Evolutionary conservation across 92 coral and sea anemone genomes (phyloP).

Genomic region (Phenganax marumi): DNA sequence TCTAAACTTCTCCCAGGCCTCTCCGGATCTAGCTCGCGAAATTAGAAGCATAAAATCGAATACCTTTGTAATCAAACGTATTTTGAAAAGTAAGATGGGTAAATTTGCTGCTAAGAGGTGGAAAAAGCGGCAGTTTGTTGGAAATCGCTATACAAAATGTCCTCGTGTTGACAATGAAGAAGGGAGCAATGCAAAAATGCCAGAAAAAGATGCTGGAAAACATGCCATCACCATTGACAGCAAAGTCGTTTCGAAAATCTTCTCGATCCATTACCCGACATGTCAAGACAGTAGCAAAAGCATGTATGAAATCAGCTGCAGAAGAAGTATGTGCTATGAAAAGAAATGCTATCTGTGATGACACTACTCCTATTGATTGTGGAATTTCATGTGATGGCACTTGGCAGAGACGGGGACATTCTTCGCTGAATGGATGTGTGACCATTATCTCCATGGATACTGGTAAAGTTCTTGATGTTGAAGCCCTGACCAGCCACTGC

Average conservation of each 20-base stretch:
- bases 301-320: not conserved
- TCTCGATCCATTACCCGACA: not conserved
- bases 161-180: constrained; percentile 15
- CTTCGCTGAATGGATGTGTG: not conserved
- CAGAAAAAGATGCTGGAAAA: not conserved
- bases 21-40: not conserved
- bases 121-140: constrained; percentile 33
- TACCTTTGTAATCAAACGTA: not conserved
- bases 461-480: not conserved
- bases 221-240: not conserved
- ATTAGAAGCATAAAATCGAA: not conserved
- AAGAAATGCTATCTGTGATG: not conserved
- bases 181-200: not conserved
- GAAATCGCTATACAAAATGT: constrained; percentile 26
- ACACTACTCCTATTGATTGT: not conserved
- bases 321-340: not conserved
- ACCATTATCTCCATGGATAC: not conserved
- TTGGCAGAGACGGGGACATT: not conserved
- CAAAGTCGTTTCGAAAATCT: not conserved
- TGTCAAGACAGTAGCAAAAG: not conserved
- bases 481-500: not conserved
- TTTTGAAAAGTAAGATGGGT: constrained; percentile 24
- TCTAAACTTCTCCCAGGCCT: not conserved
- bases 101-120: constrained; percentile 17
- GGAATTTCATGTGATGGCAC: constrained; percentile 5